Conservation (phyloP, 2,888 invertebrate genomes). For the Rosalia funebris region DNA sequence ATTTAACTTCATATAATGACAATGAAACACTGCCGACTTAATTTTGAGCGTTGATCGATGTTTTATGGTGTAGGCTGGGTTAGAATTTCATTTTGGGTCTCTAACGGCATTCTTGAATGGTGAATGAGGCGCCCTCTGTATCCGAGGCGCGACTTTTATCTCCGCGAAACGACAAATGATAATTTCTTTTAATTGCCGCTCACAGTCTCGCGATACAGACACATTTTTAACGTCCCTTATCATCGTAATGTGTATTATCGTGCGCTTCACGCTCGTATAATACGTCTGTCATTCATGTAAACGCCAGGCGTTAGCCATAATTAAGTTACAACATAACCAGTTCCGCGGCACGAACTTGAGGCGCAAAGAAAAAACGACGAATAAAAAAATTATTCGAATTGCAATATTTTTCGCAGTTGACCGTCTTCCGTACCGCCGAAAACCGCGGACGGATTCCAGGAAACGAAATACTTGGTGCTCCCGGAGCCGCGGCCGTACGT, state of each 20-base stretch:
- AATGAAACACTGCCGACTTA: no score
- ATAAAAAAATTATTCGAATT: not conserved
- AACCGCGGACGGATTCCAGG: no score
- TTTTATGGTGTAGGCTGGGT: no score
- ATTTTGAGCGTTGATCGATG: no score
- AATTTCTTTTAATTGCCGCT: constrained; percentile 13
- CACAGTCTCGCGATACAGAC: constrained; percentile 3
- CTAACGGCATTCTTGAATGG: no score
- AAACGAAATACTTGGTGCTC: not conserved
- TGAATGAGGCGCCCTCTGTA: no score
- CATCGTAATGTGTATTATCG: constrained; percentile 5
- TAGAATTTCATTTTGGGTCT: no score
- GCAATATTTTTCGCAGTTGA: no score
- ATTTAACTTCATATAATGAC: no score
- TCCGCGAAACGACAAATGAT: no score
- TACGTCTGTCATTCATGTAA: constrained; percentile 5
- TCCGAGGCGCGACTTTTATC: no score
- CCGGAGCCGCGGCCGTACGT: not conserved
- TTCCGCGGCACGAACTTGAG: not conserved
- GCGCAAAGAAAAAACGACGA: not conserved
- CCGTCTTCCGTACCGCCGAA: no score
- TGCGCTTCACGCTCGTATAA: not conserved
- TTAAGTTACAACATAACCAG: constrained; percentile 5
- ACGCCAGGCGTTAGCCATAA: constrained; percentile 11
- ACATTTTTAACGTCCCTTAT: constrained; percentile 3